phyloP scores from a whole-genome alignment of 2,888 invertebrate species.

The Brachyptera risi region DNA sequence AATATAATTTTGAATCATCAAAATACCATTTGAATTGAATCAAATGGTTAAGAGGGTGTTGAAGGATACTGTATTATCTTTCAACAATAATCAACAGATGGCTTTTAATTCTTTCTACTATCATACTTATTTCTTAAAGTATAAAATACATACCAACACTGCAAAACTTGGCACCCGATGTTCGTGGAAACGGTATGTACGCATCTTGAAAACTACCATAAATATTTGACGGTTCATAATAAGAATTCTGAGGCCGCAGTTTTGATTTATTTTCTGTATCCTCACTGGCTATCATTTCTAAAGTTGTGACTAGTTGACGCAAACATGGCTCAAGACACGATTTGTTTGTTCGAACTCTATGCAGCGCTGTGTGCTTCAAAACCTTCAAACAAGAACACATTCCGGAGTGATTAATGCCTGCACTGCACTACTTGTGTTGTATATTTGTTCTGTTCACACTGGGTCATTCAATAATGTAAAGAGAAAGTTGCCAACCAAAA shows the following conservation, averaged over 20 bases:
- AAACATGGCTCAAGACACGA: slow-evolving; percentile 87
- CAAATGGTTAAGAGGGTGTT: no score
- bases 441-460: no score
- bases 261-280: slow-evolving; percentile 42
- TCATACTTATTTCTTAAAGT: no score
- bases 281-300: slow-evolving; percentile 53
- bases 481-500: no score
- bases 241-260: slow-evolving; percentile 25
- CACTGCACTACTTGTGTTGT: no score
- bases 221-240: slow-evolving; percentile 40
- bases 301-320: slow-evolving; percentile 60
- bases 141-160: slow-evolving; percentile 66
- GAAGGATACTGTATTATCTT: no score
- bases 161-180: slow-evolving; percentile 90
- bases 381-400: slow-evolving; percentile 42
- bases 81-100: no score
- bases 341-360: slow-evolving; percentile 77
- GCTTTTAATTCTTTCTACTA: not conserved
- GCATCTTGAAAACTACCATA: slow-evolving; percentile 59
- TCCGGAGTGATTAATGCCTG: no score
- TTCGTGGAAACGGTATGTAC: slow-evolving; percentile 90
- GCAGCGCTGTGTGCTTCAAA: slow-evolving; percentile 73
- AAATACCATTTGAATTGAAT: no score
- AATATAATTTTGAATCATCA: no score
- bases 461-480: not conserved